A percentile compares a stretch with the other conserved stretches of the same genome.
phyloP scores from a whole-genome alignment of 2,888 invertebrate species.

The Eupithecia subumbrata region DNA sequence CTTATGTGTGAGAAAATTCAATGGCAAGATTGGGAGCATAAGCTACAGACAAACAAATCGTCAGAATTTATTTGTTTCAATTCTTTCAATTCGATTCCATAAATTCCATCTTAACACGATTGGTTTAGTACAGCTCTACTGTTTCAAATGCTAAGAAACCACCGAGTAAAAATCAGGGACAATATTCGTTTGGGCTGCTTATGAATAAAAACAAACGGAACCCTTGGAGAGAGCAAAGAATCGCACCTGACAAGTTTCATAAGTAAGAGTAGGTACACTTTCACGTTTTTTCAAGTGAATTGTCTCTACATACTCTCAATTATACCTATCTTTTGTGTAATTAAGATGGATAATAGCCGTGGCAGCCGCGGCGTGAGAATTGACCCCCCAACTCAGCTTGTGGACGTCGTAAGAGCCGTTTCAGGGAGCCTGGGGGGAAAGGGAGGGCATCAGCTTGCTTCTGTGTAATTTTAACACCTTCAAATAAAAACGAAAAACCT shows the following conservation, averaged over 20 bases:
- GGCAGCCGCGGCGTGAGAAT: not conserved
- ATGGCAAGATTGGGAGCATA: not conserved
- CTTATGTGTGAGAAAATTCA: not conserved
- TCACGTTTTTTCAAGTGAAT: not conserved
- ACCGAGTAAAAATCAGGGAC: not conserved
- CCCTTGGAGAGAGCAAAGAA: not conserved
- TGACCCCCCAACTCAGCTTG: not conserved
- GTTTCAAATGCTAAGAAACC: not conserved
- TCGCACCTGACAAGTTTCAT: not conserved
- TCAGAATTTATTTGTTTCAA: not conserved
- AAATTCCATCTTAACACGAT: not conserved
- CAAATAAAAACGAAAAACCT: too few species aligned
- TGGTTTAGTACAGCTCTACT: not conserved
- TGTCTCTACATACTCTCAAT: not conserved
- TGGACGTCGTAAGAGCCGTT: not conserved
- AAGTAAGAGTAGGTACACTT: not conserved
- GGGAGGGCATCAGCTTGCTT: not conserved
- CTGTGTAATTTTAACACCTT: too few species aligned
- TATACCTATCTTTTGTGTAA: not conserved
- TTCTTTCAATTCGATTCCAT: not conserved
- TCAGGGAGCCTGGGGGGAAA: not conserved
- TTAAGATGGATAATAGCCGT: not conserved
- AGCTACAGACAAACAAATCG: not conserved
- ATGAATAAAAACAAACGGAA: conserved; percentile 3
- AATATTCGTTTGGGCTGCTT: not conserved